Evolutionary conservation across 1,140 invertebrate genomes (phyloP).

Genomic region (Pseudomyrmex cubaensis): DNA sequence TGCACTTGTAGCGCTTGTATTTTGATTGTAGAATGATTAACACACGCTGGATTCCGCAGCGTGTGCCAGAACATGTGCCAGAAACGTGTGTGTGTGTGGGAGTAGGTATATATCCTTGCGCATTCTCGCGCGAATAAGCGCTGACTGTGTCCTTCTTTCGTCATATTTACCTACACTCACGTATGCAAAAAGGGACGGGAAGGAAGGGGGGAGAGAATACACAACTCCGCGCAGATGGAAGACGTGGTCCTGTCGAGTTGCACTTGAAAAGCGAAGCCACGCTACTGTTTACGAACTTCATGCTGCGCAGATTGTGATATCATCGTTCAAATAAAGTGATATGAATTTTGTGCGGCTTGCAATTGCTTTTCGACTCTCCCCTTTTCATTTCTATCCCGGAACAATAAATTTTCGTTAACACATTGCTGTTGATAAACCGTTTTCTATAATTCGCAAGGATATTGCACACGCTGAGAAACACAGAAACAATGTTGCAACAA

Average conservation of each 20-base stretch:
- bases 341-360: not conserved
- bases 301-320: conserved; percentile 28
- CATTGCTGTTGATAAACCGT: too few species aligned
- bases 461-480: too few species aligned
- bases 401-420: not conserved
- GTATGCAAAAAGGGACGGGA: not conserved
- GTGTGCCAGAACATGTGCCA: too few species aligned
- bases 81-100: not conserved
- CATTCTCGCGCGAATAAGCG: not conserved
- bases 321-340: conserved; percentile 40
- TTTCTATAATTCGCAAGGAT: too few species aligned
- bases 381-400: not conserved
- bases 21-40: not conserved
- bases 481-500: not conserved
- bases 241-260: not conserved
- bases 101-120: not conserved
- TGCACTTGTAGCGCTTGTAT: not conserved
- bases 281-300: not conserved
- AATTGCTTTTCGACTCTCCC: not conserved
- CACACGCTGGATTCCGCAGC: too few species aligned
- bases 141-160: not conserved
- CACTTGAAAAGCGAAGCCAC: not conserved
- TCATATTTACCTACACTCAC: not conserved
- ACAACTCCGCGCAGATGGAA: not conserved
- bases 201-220: not conserved